Evolutionary conservation across 2,797 vertebrate genomes (phyloP), one percentile per base, ranked within the genome.

Genomic region (Pelobates cultripes): DNA sequence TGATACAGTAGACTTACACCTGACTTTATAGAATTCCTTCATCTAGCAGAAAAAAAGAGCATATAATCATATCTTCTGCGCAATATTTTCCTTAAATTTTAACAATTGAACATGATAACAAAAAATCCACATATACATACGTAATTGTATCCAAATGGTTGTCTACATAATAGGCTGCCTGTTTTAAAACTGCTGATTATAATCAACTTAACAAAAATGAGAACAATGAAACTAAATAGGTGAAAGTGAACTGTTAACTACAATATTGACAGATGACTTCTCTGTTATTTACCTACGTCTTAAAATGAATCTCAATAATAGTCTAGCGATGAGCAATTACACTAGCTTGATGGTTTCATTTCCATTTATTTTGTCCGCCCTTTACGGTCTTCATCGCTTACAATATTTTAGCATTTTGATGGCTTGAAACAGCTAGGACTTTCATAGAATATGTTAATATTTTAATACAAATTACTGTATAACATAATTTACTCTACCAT

Each of bases 61-160:
- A 75, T 76, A 57, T 84, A 84, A 84, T 84, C 72, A 84, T 79
- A 84, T 84, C 72, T 60, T 72, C 75, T 84, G 76, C 82, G 79
- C 2, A 66, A 40, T 57, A 73, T 67, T 79, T 79, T 67, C 40
- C 7, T 45, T 44, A 55, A 44, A 63, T 63, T 64, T 14, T 14
- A 12, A 51, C 66, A 79, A 66, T 57, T 64, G 17, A 83, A 73
- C 41, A 78, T 17, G n/a, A 74, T 8, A 73, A 81, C 66, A 75
- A 73, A 45, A 61, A 74, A 73, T 76, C 63, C 60, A 42, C 53
- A 75, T 15, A 43, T 43, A 42, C 44, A 15, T 41, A n/a, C 51
- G n/a, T 67, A 74, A 75, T 83, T 83, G 64, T 73, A 10, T 40
- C 55, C 43, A 80, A 79, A 79, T 80, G 60, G 44, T 79, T 80